Evolutionary conservation across 2,113 vertebrate species (phyloP).

Genomic region (Odontesthes bonariensis): DNA sequence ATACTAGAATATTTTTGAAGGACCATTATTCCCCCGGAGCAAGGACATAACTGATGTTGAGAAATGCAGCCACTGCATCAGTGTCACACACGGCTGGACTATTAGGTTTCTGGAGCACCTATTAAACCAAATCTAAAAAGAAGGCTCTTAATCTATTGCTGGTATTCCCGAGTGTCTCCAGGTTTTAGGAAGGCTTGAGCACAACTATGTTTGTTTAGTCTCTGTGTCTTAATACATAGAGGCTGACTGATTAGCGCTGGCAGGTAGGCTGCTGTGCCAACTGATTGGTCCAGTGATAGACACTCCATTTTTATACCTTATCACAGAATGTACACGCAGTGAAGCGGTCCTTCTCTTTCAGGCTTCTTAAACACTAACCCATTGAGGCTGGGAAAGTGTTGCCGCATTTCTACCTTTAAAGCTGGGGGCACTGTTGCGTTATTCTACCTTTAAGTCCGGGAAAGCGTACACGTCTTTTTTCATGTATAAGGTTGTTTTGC

Average conservation of each 20-base stretch:
- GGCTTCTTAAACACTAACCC: not conserved
- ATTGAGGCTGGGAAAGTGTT: not conserved
- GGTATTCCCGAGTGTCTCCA: not conserved
- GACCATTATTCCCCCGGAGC: rapidly evolving
- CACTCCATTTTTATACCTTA: constrained; percentile 30
- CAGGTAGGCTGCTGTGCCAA: constrained; percentile 39
- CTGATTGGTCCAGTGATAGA: constrained; percentile 19
- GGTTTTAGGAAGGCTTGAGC: not conserved
- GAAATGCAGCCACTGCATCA: not conserved
- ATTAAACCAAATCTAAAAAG: constrained; percentile 12
- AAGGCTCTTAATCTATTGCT: constrained; percentile 5
- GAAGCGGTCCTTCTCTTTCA: not conserved
- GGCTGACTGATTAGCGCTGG: constrained; percentile 53
- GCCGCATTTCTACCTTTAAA: too few relatives aligned
- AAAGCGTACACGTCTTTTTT: too few relatives aligned
- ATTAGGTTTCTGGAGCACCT: constrained; percentile 1
- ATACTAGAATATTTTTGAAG: not conserved
- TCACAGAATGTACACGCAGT: constrained; percentile 51
- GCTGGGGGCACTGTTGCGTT: too few relatives aligned
- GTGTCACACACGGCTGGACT: not conserved
- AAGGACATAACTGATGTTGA: not conserved
- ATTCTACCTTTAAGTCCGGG: too few relatives aligned
- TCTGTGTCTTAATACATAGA: constrained; percentile 17
- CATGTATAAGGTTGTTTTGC: too few relatives aligned
- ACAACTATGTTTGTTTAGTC: not conserved